phyloP scores from a whole-genome alignment of 1,140 invertebrate species.

The Schlechtendalia chinensis region DNA sequence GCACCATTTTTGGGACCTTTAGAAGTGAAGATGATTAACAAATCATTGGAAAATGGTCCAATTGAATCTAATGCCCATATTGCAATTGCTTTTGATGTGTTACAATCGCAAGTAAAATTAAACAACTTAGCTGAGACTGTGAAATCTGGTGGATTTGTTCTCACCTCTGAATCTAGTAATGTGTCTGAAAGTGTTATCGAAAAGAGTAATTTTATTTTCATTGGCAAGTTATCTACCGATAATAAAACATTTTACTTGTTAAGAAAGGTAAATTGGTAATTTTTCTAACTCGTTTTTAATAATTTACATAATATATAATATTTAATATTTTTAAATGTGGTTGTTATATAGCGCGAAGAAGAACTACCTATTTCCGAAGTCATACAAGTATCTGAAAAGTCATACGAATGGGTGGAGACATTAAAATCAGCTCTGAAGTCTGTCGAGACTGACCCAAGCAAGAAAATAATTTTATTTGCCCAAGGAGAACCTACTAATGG shows the following conservation, averaged over 20 bases:
- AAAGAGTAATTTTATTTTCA: constrained; percentile 58
- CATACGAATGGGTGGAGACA: constrained; percentile 77
- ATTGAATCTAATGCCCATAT: constrained; percentile 68
- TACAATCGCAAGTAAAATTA: constrained; percentile 56
- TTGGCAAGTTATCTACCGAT: constrained; percentile 61
- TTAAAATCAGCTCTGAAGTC: constrained; percentile 70
- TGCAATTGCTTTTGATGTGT: constrained; percentile 64
- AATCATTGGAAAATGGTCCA: constrained; percentile 60
- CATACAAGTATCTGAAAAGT: constrained; percentile 66
- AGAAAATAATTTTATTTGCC: constrained; percentile 70
- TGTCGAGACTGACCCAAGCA: constrained; percentile 59
- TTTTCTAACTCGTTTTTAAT: no score
- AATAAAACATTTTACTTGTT: constrained; percentile 64
- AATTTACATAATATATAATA: background rate
- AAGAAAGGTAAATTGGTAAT: constrained; percentile 56
- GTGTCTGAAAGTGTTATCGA: constrained; percentile 59
- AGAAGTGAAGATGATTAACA: constrained; percentile 62
- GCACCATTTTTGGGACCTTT: constrained; percentile 59
- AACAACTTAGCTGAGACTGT: constrained; percentile 65
- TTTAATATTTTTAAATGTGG: background rate
- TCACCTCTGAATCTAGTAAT: constrained; percentile 65
- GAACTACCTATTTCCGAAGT: constrained; percentile 56
- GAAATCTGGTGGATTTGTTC: constrained; percentile 70
- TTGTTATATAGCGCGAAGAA: background rate
- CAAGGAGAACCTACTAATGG: constrained; percentile 70